A percentile compares a stretch with the other conserved stretches of the same genome.
Conservation (phyloP, 2,113 vertebrate genomes). For the Steatornis caripensis region DNA sequence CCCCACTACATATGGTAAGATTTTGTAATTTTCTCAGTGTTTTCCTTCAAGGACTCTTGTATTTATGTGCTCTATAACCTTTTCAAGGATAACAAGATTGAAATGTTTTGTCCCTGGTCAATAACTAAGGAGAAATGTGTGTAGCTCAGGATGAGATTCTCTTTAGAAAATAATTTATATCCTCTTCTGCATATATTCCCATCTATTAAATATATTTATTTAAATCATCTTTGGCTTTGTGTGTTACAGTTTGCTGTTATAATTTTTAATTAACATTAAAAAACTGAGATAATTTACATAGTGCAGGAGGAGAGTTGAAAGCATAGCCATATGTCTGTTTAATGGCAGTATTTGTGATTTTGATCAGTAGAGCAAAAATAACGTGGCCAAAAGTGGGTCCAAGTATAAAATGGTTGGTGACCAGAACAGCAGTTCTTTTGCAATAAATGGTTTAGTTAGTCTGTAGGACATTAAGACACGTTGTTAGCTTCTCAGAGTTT, state of each 20-base stretch:
- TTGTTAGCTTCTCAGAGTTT: background rate
- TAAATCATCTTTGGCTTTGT: background rate
- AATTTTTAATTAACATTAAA: background rate
- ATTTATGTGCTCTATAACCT: background rate
- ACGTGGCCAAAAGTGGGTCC: background rate
- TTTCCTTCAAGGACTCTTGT: background rate
- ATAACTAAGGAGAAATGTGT: background rate
- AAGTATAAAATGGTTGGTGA: background rate
- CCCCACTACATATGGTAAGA: conserved; percentile 89
- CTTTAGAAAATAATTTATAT: background rate
- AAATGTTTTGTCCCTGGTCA: background rate
- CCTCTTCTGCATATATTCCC: background rate
- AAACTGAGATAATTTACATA: background rate
- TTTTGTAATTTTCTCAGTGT: background rate
- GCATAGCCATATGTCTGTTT: background rate
- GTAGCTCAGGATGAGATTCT: background rate
- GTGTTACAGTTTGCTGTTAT: background rate
- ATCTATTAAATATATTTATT: background rate
- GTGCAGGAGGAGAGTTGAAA: background rate
- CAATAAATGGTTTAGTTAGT: background rate
- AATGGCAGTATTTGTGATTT: background rate
- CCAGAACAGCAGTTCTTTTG: background rate
- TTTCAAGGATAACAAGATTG: background rate
- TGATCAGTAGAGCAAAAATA: background rate
- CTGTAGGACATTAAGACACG: background rate